phyloP scores from a whole-genome alignment of 2,797 vertebrate species.

The Prunella strophiata region DNA sequence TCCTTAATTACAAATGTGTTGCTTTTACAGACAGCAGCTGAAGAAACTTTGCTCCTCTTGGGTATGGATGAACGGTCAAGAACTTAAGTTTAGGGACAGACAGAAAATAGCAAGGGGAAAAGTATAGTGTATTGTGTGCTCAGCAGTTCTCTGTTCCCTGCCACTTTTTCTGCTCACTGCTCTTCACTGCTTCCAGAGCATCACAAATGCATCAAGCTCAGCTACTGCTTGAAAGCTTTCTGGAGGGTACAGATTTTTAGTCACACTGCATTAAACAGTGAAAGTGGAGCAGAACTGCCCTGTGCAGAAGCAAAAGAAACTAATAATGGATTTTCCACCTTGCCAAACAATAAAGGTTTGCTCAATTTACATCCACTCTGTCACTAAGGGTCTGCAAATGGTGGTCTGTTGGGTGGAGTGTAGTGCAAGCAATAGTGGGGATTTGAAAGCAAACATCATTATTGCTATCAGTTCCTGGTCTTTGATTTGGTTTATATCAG shows the following conservation, averaged over 20 bases:
- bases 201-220: not conserved
- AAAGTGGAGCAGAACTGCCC: not conserved
- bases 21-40: not conserved
- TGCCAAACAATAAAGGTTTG: not conserved
- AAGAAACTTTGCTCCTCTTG: not conserved
- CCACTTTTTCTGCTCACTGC: not conserved
- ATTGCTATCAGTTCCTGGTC: not conserved
- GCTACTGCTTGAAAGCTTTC: slow-evolving; percentile 25
- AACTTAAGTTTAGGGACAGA: not conserved
- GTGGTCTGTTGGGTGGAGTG: not conserved
- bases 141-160: not conserved
- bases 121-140: fast-evolving
- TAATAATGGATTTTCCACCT: slow-evolving; percentile 21
- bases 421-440: not conserved
- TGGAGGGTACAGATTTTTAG: not conserved
- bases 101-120: not conserved
- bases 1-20: fast-evolving
- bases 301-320: not conserved
- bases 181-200: not conserved
- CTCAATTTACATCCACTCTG: not conserved
- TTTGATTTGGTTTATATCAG: not conserved
- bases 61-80: not conserved
- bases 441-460: not conserved
- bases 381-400: not conserved
- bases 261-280: not conserved